Base-by-base conservation (phyloP, 2,113 vertebrate species). In the Ardeotis arabs region DNA sequence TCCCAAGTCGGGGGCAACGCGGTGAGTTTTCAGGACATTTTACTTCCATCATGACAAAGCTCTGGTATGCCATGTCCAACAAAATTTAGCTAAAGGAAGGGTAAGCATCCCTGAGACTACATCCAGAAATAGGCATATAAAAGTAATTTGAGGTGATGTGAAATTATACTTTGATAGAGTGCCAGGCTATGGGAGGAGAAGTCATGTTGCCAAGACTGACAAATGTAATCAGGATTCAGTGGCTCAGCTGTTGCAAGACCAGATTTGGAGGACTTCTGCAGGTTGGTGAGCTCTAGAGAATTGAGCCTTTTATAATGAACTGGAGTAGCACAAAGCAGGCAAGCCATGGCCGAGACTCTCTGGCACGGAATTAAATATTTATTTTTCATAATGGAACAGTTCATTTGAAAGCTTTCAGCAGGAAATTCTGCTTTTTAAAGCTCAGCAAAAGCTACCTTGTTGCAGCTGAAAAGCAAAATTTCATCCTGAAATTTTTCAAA, bases 271-370 rank as follows among this genome's bases (percentile, higher is more conserved):
- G 95, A 93, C 90, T 96, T 96, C 29, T 92, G 80, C 89, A 95
- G 80, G 87, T 96, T 96, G 95, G 91, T 89, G 89, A 95, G 94
- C 95, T 96, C 95, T 95, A 76, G 95, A 97, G 95, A 96, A 92
- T 94, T 92, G 89, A 92, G 92, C 86, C 89, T 93, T 89, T 93
- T 89, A 72, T 91, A 94, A 96, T 91, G 89, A 97, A 90, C 93
- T 90, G 49, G 68, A 95, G 81, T 87, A 96, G 89, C 84, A 93
- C 86, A 95, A 96, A 95, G 90, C 92, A 93, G 90, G 89, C 94
- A 82, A 93, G 62, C 86, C 49, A 58, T 96, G 74, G 58, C 86
- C 81, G 73, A 92, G 80, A 58, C 77, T 93, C 45, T 89, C 77
- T 92, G 95, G 89, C 95, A 52, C 84, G 58, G 96, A 92, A 96